Evolutionary conservation across 2,113 vertebrate genomes (phyloP).

Genomic region (Cacatua alba): DNA sequence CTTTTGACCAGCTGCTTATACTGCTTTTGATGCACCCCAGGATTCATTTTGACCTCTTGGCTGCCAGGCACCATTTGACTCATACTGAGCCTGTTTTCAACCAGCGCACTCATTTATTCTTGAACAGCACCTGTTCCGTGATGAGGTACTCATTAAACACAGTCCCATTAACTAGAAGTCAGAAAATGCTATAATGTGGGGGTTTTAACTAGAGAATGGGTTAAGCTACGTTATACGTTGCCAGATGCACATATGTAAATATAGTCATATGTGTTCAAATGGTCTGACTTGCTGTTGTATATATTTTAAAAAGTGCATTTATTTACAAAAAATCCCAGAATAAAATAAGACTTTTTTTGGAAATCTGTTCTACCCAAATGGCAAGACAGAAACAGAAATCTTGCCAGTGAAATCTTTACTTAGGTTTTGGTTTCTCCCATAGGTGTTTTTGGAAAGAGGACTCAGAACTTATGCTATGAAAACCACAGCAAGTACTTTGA

Average conservation of each 20-base stretch:
- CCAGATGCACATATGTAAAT: background rate
- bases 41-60: fast-evolving
- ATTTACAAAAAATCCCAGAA: fast-evolving
- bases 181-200: fast-evolving
- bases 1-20: fast-evolving
- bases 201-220: background rate
- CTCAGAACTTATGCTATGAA: background rate
- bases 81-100: fast-evolving
- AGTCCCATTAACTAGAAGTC: background rate
- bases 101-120: background rate
- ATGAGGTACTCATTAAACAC: background rate
- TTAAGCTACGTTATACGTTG: background rate
- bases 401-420: background rate
- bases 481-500: background rate
- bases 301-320: background rate
- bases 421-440: background rate
- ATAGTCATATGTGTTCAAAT: background rate
- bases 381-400: background rate
- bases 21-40: too few species aligned
- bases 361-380: background rate
- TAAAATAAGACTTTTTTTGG: background rate
- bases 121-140: background rate
- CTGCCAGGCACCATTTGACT: background rate
- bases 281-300: background rate
- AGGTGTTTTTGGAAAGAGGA: fast-evolving